Percentiles rank a stretch among this genome's conserved stretches.
These are phyloP conservation scores for Chaetodon trifasciatus DNA, from an alignment of 2,797 vertebrate species.

Conservation along the genomic window DNA sequence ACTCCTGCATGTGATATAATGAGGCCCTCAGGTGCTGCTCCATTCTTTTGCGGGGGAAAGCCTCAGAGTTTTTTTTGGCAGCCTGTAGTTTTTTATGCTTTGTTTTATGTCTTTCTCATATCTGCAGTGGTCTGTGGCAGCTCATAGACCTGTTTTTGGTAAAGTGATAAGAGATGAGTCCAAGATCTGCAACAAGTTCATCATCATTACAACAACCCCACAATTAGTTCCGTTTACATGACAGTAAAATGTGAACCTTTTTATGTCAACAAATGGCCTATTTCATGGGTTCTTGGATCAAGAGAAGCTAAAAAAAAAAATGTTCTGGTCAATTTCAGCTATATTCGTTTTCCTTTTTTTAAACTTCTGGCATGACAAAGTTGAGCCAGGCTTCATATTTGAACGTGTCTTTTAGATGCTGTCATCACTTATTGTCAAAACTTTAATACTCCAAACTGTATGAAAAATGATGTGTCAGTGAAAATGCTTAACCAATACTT, in stretches of 20 bases:
- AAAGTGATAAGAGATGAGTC: slow-evolving; percentile 14
- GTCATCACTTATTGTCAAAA: background rate
- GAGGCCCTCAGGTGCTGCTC: slow-evolving; percentile 48
- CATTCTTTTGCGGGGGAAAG: slow-evolving; percentile 8
- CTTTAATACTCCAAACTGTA: background rate
- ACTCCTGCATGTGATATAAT: slow-evolving; percentile 41
- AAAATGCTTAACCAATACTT: background rate
- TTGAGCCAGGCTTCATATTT: background rate
- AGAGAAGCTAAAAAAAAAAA: background rate
- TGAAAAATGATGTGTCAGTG: background rate
- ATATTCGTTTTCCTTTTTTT: background rate
- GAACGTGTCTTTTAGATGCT: background rate
- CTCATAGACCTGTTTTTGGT: slow-evolving; percentile 4
- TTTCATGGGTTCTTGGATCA: background rate
- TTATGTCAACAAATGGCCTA: background rate
- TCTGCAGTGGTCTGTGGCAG: slow-evolving; percentile 27
- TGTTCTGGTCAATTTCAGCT: background rate
- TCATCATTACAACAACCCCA: background rate
- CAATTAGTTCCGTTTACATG: background rate
- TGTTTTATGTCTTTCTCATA: slow-evolving; percentile 31
- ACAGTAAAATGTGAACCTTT: background rate
- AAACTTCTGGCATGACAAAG: background rate
- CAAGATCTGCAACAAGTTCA: background rate
- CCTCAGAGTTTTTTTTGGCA: slow-evolving; percentile 13
- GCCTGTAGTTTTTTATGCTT: slow-evolving; percentile 35